Conservation (phyloP, 1,140 invertebrate genomes). For the Thaumatotibia leucotreta region DNA sequence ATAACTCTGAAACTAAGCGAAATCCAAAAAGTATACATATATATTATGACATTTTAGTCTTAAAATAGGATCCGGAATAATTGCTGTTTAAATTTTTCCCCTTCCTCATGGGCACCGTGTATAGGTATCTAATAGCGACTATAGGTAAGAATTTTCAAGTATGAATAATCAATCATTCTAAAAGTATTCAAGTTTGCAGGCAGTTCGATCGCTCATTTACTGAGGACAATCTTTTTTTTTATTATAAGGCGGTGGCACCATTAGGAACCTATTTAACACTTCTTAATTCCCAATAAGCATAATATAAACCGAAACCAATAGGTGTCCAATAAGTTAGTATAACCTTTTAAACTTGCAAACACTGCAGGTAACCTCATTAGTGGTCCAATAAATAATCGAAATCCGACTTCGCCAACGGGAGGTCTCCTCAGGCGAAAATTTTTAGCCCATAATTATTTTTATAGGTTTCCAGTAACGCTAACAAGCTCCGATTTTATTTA, state of each 20-base stretch:
- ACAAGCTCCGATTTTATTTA: slow-evolving; percentile 45
- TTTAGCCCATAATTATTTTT: slow-evolving; percentile 46
- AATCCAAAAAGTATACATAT: too few relatives aligned
- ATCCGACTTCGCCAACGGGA: slow-evolving; percentile 24
- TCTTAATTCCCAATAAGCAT: not conserved
- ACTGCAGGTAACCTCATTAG: not conserved
- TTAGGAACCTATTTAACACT: not conserved
- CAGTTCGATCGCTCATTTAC: too few relatives aligned
- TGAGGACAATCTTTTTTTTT: too few relatives aligned
- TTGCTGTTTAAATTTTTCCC: too few relatives aligned
- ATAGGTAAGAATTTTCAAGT: too few relatives aligned
- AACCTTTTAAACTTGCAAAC: not conserved
- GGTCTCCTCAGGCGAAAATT: slow-evolving; percentile 37
- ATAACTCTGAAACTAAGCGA: too few relatives aligned
- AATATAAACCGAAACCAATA: too few relatives aligned
- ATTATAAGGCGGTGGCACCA: not conserved
- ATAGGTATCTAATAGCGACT: too few relatives aligned
- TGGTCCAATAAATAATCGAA: not conserved
- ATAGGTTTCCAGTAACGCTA: slow-evolving; percentile 39
- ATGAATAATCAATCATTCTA: not conserved
- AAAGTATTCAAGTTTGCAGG: not conserved
- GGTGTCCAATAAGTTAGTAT: not conserved
- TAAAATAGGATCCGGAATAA: too few relatives aligned
- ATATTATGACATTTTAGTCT: too few relatives aligned
- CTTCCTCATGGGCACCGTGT: too few relatives aligned